Percentiles rank a stretch among this genome's conserved stretches.
Evolutionary conservation across 1,140 invertebrate species (phyloP).

Genomic region (Apolygus lucorum): DNA sequence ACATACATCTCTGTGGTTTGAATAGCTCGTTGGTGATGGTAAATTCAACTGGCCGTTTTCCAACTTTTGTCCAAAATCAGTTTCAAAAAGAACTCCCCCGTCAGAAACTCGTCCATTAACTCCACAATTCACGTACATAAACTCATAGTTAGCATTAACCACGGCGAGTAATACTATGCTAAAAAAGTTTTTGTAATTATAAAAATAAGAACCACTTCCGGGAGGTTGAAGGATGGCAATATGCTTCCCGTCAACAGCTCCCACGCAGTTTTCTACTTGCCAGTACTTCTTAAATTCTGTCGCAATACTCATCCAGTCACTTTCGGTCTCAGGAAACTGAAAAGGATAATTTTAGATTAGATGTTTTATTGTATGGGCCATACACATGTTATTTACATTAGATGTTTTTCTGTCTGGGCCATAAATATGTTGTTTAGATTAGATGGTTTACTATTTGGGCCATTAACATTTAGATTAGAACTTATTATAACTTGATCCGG

Average conservation of each 20-base stretch:
- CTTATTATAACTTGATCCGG: no score
- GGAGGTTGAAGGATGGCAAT: slow-evolving; percentile 37
- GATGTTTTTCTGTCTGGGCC: no score
- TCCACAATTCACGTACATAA: slow-evolving; percentile 42
- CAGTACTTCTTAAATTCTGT: slow-evolving; percentile 33
- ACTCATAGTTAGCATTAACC: slow-evolving; percentile 43
- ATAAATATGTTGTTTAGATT: no score
- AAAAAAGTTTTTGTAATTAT: slow-evolving; percentile 42
- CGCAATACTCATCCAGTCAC: slow-evolving; percentile 35
- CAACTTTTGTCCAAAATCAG: slow-evolving; percentile 24
- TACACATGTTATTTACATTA: no score
- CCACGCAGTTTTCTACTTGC: slow-evolving; percentile 38
- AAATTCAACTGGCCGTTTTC: slow-evolving; percentile 32
- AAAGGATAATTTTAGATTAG: no score
- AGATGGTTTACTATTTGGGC: no score
- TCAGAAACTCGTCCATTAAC: slow-evolving; percentile 40
- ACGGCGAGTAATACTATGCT: slow-evolving; percentile 43
- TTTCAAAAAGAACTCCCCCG: slow-evolving; percentile 30
- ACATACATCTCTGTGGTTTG: slow-evolving; percentile 27
- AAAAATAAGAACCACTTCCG: no score
- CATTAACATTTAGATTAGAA: no score
- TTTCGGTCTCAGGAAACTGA: not conserved
- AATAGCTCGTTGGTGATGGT: no score
- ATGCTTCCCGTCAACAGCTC: slow-evolving; percentile 41
- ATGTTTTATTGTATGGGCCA: no score